These are phyloP conservation scores for Drosophila picticornis DNA, from an alignment of 2,888 invertebrate genomes.

Conservation along the genomic window DNA sequence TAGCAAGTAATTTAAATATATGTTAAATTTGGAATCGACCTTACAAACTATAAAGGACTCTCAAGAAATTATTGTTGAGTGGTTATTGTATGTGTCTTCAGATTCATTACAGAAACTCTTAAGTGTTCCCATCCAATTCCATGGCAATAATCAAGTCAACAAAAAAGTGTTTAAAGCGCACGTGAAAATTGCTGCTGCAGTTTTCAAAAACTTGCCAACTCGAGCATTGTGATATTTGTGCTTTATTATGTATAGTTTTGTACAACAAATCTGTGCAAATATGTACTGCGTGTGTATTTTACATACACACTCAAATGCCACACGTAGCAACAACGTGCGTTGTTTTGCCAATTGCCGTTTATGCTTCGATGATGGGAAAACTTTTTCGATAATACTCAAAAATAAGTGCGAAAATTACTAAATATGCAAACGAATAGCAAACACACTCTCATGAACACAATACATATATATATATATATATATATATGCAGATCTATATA, in stretches of 20 bases:
- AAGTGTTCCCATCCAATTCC: background rate
- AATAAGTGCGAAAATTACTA: conserved; percentile 76
- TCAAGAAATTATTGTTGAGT: background rate
- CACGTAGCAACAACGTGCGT: conserved; percentile 68
- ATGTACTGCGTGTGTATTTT: conserved; percentile 15
- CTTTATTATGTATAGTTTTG: conserved; percentile 20
- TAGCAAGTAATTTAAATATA: background rate
- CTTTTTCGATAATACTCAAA: conserved; percentile 84
- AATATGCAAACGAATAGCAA: conserved; percentile 59
- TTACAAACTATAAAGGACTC: background rate
- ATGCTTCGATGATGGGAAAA: conserved; percentile 79
- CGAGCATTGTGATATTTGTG: conserved; percentile 28
- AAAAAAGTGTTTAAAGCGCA: conserved; percentile 19
- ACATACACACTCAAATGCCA: conserved; percentile 31
- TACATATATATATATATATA: background rate
- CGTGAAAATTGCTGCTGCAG: conserved; percentile 31
- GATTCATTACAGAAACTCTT: background rate
- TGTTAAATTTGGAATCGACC: background rate
- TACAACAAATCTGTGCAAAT: background rate
- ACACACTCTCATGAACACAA: conserved; percentile 19
- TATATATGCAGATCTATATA: background rate
- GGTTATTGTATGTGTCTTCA: background rate
- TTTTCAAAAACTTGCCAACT: conserved; percentile 34
- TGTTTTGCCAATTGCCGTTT: conserved; percentile 71
- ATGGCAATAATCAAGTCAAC: background rate